Evolutionary conservation across 2,888 invertebrate genomes (phyloP).

Genomic region (Patella pellucida): DNA sequence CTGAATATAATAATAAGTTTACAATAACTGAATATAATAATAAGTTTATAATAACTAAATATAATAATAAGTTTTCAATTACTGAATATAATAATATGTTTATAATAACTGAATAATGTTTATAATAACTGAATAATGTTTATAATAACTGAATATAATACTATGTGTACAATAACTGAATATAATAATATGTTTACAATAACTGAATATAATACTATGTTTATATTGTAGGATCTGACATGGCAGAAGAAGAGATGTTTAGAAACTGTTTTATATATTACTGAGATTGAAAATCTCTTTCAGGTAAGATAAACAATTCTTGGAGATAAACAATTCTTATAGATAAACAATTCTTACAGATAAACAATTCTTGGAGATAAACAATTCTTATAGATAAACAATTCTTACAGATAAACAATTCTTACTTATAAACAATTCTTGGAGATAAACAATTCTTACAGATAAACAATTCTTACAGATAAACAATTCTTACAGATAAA

Average conservation of each 20-base stretch:
- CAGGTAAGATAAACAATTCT: constrained; percentile 43
- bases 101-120: too few species aligned
- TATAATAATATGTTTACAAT: not conserved
- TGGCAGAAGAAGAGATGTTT: constrained; percentile 60
- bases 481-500: constrained; percentile 16
- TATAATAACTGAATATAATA: too few species aligned
- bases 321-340: too few species aligned
- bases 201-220: too few species aligned
- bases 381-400: constrained; percentile 16
- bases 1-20: too few species aligned
- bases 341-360: constrained; percentile 21
- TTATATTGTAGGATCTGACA: constrained; percentile 51
- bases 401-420: too few species aligned
- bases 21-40: too few species aligned
- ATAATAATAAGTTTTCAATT: not conserved
- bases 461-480: not conserved
- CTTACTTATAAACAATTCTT: not conserved
- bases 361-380: too few species aligned
- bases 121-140: too few species aligned
- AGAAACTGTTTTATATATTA: constrained; percentile 59
- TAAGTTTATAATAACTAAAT: too few species aligned
- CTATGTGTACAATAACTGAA: not conserved
- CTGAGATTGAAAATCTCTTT: constrained; percentile 57
- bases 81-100: too few species aligned
- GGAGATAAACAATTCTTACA: constrained; percentile 2